Base-by-base conservation (phyloP, 2,113 vertebrate species). In the Ammodytes marinus region DNA sequence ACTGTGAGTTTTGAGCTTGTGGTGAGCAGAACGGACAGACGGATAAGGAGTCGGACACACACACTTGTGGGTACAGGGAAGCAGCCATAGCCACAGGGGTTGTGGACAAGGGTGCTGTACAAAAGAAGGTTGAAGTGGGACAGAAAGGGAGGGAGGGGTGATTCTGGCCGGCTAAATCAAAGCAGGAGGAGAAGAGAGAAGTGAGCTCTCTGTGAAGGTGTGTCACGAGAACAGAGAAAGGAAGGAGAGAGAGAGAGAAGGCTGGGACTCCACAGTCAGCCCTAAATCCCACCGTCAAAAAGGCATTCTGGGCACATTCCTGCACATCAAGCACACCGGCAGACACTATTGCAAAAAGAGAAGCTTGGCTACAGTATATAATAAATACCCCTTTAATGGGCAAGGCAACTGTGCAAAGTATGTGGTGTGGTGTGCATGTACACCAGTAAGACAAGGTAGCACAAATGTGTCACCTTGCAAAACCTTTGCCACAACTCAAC, bases 101-200 rank as follows among this genome's bases (percentile, higher is more conserved):
- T 86, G 52, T 80, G 66, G 67, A 90, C 64, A 46, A 54, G 73
- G 57, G 63, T 55, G 64, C 58, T 49, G 35, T 61, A 94, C 91
- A 93, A 89, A 94, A 91, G 90, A 88, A 92, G 90, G 87, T 89
- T 91, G 88, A 89, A 88, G 85, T 88, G 77, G 89, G 81, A 83
- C 86, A 84, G 84, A 85, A 73, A 78, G 80, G 77, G 78, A 81
- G 79, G 85, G 79, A 84, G 86, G 86, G 79, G 65, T 37, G 65
- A 84, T 88, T 90, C 85, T 91, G 86, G 87, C 77, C 37, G 47
- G 70, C 68, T 64, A 86, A 91, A 91, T 94, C 86, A 94, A 94
- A 94, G 93, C 82, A 79, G 87, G 67, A 77, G 69, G 87, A 90
- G 86, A 74, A 80, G 82, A 86, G 79, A 80, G 69, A 70, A 82